Conservation (phyloP, 2,888 invertebrate genomes). For the Pyralis farinalis region DNA sequence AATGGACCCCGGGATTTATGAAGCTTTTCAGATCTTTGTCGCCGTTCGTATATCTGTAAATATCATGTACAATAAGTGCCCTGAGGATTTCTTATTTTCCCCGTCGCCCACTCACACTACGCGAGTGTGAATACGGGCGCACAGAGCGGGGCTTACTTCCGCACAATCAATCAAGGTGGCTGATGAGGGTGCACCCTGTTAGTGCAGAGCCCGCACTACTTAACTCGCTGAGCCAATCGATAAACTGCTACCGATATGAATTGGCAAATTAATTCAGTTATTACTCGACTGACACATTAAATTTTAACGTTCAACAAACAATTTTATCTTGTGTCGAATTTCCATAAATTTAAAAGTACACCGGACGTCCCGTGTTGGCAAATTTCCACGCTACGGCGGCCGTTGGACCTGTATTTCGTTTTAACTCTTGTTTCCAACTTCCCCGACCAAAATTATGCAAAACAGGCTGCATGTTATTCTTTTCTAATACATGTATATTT, state of each 20-base stretch:
- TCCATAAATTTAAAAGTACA: conserved; percentile 63
- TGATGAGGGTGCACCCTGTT: conserved; percentile 56
- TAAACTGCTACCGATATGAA: conserved; percentile 41
- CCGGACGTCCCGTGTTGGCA: conserved; percentile 54
- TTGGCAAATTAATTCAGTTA: conserved; percentile 45
- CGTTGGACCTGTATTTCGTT: conserved; percentile 39
- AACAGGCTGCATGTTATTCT: conserved; percentile 19
- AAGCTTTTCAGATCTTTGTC: conserved; percentile 46
- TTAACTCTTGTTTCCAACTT: conserved; percentile 30
- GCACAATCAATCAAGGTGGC: conserved; percentile 67
- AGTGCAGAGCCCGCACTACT: conserved; percentile 47
- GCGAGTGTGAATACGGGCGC: conserved; percentile 32
- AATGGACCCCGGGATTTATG: conserved; percentile 68
- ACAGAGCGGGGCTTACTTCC: conserved; percentile 59
- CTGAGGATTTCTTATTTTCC: conserved; percentile 13
- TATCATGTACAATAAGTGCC: conserved; percentile 21
- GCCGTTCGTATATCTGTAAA: conserved; percentile 27
- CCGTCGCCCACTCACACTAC: conserved; percentile 20
- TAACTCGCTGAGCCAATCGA: conserved; percentile 45
- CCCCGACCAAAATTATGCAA: conserved; percentile 23
- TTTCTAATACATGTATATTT: conserved; percentile 8
- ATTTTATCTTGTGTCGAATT: conserved; percentile 59
- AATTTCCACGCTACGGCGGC: conserved; percentile 49
- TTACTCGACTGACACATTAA: conserved; percentile 40
- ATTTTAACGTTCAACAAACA: conserved; percentile 52